Base-by-base conservation (phyloP, 2,797 vertebrate species). In the Sebastes baramenuke region DNA sequence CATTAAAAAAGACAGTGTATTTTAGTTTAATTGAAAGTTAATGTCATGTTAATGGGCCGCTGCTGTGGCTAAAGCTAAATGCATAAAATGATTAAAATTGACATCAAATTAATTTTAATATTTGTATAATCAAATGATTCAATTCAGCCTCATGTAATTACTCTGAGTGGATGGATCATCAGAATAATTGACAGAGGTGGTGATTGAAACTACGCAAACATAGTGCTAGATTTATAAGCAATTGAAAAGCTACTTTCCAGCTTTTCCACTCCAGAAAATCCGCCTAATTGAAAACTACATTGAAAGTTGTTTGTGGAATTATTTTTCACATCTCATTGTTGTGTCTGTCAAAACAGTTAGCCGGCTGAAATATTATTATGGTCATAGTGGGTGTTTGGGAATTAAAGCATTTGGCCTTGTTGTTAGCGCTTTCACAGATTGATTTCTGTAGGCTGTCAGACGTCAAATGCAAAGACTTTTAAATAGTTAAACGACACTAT, bases 11-110 rank as follows among this genome's bases (percentile, higher is more conserved):
- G 20, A 18, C 46, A 80, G 24, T 54, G 55, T 71, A 14, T 62
- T 61, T 75, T 54, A 24, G 42, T 77, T 75, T 77, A 79, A 82
- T 85, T 83, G 36, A 80, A 82, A 72, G 49, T 75, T 83, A 90
- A 81, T 84, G 55, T 76, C 54, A 79, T 75, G 77, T 68, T 79
- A 87, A 87, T 87, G 34, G 18, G 1, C 46, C 5, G 67, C 22
- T 60, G 18, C 78, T 82, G 42, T 75, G 64, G 54, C 58, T 68
- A 29, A 87, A 77, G 67, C 34, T 69, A 70, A 84, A 87, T 79
- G 27, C 69, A 58, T 69, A 20, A 70, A 83, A 72, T 72, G 10
- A 85, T 85, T 85, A 60, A 72, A 81, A 84, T 34, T 59, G 75
- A 83, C 76, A 72, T 67, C 1, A 52, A 75, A 79, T 75, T 16